phyloP scores from a whole-genome alignment of 2,888 invertebrate genomes.

The Eumacrocentrus americanus region DNA sequence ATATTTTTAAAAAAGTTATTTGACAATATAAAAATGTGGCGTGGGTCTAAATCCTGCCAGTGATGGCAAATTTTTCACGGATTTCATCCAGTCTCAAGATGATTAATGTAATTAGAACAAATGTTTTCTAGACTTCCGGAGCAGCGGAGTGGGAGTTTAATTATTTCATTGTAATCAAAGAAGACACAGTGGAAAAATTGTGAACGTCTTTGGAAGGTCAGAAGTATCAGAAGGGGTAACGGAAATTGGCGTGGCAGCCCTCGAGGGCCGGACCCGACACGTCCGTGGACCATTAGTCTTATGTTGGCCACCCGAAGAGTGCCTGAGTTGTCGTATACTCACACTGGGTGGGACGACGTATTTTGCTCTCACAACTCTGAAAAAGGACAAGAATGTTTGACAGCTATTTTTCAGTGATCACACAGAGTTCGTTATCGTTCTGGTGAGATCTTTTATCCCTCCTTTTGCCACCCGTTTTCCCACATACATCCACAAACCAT shows the following conservation, averaged over 20 bases:
- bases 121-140: too few species aligned
- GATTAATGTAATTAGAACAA: too few species aligned
- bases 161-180: too few species aligned
- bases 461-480: constrained; percentile 19
- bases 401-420: constrained; percentile 61
- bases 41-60: too few species aligned
- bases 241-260: constrained; percentile 49
- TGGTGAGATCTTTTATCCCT: constrained; percentile 36
- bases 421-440: constrained; percentile 57
- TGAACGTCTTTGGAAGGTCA: too few species aligned
- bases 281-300: constrained; percentile 52
- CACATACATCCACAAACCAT: constrained; percentile 14
- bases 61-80: too few species aligned
- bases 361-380: constrained; percentile 45
- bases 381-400: constrained; percentile 60
- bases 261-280: constrained; percentile 47
- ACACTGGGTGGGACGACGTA: constrained; percentile 45
- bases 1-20: too few species aligned
- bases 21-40: too few species aligned
- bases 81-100: too few species aligned
- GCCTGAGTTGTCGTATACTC: constrained; percentile 20
- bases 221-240: constrained; percentile 36
- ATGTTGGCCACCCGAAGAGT: constrained; percentile 29
- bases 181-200: too few species aligned
- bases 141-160: too few species aligned